Conservation (phyloP, 2,888 invertebrate species). For the Eutolmus rufibarbis region DNA sequence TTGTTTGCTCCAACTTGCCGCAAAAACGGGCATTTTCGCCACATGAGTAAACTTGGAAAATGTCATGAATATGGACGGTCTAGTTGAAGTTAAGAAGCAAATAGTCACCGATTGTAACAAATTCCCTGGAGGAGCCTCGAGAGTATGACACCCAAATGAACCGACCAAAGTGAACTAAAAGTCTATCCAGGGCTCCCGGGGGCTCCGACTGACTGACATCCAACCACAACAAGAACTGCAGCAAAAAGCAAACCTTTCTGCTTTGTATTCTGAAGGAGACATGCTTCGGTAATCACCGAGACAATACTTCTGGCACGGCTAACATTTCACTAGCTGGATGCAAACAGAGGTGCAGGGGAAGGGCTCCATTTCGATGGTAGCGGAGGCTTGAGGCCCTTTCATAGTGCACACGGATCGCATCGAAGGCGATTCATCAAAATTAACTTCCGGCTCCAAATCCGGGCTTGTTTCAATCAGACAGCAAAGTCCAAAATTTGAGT, state of each 20-base stretch:
- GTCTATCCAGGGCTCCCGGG: neutral
- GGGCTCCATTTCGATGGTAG: neutral
- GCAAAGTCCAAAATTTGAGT: neutral
- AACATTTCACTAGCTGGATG: neutral
- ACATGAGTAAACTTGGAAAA: neutral
- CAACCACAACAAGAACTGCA: neutral
- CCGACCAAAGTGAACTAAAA: neutral
- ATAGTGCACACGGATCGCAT: neutral
- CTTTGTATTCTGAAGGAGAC: constrained; percentile 12
- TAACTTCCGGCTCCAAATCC: constrained; percentile 1
- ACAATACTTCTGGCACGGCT: neutral
- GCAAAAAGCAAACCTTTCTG: neutral
- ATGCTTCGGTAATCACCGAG: neutral
- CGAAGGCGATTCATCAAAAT: neutral
- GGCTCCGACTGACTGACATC: neutral
- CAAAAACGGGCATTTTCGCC: neutral
- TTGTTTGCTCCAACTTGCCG: neutral
- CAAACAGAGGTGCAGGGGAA: neutral
- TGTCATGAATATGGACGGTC: neutral
- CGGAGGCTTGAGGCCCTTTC: neutral
- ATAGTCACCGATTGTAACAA: neutral
- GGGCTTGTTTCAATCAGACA: neutral
- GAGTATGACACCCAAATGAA: neutral
- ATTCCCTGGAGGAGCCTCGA: neutral
- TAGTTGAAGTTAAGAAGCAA: neutral